Percentiles rank a stretch among this genome's conserved stretches.
These are phyloP conservation scores for Chrysina gloriosa DNA, from an alignment of 2,888 invertebrate genomes.

Conservation along the genomic window DNA sequence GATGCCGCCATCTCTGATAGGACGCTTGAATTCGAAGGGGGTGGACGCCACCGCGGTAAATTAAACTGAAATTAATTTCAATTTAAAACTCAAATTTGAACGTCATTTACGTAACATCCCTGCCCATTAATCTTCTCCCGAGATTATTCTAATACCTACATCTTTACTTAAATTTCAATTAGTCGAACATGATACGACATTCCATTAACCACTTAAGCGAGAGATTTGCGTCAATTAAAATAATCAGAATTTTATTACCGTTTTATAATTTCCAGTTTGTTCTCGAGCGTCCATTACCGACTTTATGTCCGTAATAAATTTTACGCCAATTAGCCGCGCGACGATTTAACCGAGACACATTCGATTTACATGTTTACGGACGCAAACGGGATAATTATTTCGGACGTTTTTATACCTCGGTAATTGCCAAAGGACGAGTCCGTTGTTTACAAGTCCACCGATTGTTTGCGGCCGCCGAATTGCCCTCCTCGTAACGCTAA, in stretches of 20 bases:
- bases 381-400: slow-evolving; percentile 31
- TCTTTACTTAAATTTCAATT: not conserved
- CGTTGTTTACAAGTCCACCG: slow-evolving; percentile 46
- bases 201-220: not conserved
- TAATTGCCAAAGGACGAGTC: slow-evolving; percentile 2
- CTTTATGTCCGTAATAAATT: slow-evolving; percentile 29
- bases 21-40: too few relatives aligned
- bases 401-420: slow-evolving; percentile 46
- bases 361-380: slow-evolving; percentile 26
- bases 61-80: too few relatives aligned
- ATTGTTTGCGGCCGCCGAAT: slow-evolving; percentile 48
- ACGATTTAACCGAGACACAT: slow-evolving; percentile 13
- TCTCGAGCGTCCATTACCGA: not conserved
- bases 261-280: slow-evolving; percentile 19
- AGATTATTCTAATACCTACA: too few relatives aligned
- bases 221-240: slow-evolving; percentile 1
- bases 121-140: too few relatives aligned
- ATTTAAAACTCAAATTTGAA: too few relatives aligned
- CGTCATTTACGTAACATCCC: too few relatives aligned
- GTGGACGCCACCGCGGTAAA: too few relatives aligned
- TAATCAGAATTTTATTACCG: slow-evolving; percentile 14
- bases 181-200: not conserved
- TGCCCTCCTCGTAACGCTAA: slow-evolving; percentile 43
- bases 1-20: too few relatives aligned
- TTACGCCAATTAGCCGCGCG: slow-evolving; percentile 25